Evolutionary conservation across 2,113 vertebrate genomes (phyloP).

Genomic region (Camelus dromedarius): DNA sequence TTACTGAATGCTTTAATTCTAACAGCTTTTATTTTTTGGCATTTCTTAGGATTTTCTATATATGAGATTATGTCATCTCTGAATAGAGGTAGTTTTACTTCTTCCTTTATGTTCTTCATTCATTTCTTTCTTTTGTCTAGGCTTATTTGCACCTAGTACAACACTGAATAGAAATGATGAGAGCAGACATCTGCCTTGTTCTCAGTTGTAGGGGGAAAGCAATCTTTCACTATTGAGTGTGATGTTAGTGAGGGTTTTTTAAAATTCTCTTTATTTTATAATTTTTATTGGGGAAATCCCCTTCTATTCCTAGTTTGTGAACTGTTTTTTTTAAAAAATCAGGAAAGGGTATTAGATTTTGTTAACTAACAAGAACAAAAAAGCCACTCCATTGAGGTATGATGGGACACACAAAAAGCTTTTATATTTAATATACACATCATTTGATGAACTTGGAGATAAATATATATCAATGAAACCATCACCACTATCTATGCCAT

Average conservation of each 20-base stretch:
- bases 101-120: background rate
- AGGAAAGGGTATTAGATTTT: background rate
- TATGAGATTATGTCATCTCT: background rate
- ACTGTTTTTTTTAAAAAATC: background rate
- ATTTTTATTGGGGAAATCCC: background rate
- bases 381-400: background rate
- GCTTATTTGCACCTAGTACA: background rate
- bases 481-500: background rate
- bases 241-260: background rate
- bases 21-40: background rate
- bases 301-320: background rate
- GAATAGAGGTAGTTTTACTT: background rate
- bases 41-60: background rate
- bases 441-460: background rate
- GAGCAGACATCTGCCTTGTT: background rate
- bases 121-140: background rate
- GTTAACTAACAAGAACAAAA: background rate
- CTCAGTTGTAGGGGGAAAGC: background rate
- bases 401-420: background rate
- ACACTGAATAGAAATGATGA: background rate
- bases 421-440: background rate
- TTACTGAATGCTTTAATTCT: background rate
- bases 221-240: background rate
- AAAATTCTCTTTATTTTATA: background rate
- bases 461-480: background rate